Evolutionary conservation across 2,113 vertebrate genomes (phyloP), one percentile per base, ranked within the genome.

Genomic region (Crotophaga sulcirostris): DNA sequence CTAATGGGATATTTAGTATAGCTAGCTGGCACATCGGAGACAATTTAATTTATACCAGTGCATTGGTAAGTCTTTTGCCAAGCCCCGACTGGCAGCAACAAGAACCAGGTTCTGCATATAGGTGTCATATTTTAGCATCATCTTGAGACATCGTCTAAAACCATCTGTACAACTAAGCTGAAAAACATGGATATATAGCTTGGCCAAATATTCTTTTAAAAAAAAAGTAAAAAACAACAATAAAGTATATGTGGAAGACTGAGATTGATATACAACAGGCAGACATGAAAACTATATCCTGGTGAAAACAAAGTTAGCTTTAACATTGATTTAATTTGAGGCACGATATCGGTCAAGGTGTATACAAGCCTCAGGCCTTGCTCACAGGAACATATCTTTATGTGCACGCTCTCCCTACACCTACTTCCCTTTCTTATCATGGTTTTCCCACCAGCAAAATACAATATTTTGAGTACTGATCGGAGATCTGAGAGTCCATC

Each of bases 161-260:
- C 10, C 5, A 64, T 76, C 34, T 83, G 23, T 82, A 45, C 3
- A 5, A 25, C 33, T 73, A 76, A 24, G 28, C 25, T 82, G 24
- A 94, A 88, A 95, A 95, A 16, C 12, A 51, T 29, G 23, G 28
- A 26, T 62, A 42, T 20, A 54, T 20, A 75, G 3, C 36, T 59
- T 72, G 54, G 31, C 5, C 44, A 79, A 42, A 36, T 49, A 80
- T 58, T 79, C 25, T 77, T 16, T 84, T n/a, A 80, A 49, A 24
- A 59, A 38, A 77, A 93, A n/a, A n/a, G n/a, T n/a, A n/a, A n/a
- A n/a, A 94, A 80, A 4, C 15, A 88, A 25, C 15, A 78, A 91
- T 63, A 74, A 94, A 95, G 82, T 25, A 6, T 49, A 10, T 44
- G 72, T 44, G 21, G 24, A 89, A 74, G 68, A 81, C 31, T 49